Base-by-base conservation (phyloP, 2,888 invertebrate genomes). In the Hirtodrosophila trivittata region DNA sequence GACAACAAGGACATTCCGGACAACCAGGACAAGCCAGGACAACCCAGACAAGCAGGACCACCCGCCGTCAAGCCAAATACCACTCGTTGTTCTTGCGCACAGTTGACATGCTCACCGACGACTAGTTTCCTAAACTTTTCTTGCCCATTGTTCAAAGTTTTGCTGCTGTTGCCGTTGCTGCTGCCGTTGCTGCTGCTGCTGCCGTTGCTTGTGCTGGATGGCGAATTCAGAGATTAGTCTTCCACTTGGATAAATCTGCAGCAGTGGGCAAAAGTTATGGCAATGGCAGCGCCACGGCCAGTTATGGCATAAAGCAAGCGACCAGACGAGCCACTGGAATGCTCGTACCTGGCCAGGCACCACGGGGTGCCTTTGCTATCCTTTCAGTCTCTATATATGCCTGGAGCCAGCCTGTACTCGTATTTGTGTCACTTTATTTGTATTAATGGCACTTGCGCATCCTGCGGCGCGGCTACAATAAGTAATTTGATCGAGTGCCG, bases 221-320 rank as follows among this genome's bases (percentile, higher is more conserved):
- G 64, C 55, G 72, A 84, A 81, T 83, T 77, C 77, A 64, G 75
- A 82, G 81, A 86, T 87, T 86, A 86, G 87, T 84, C 82, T 87
- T 87, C 76, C 87, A 80, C 87, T 87, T 86, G 73, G 87, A 71
- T 87, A 82, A 87, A 58, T 86, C 80, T 67, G 65, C 75, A 72
- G 70, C 77, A 80, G 46, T 67, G 63, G 76, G 56, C 54, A 59
- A 76, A 78, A 80, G 80, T 83, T 86, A 86, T 86, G 74, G 77
- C 67, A 52, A 49, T 56, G 59, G 59, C 45, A 50, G 26, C 30
- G 18, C 55, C 43, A 45, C 68, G 57, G 52, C 52, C 54, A 65
- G 56, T 60, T 70, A 55, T 72, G 64, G 43, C 58, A 80, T 52
- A 52, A 49, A 68, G 51, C 59, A 60, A 63, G 64, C 66, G 51